phyloP scores from a whole-genome alignment of 2,113 vertebrate genomes.

The Amphilophus citrinellus region DNA sequence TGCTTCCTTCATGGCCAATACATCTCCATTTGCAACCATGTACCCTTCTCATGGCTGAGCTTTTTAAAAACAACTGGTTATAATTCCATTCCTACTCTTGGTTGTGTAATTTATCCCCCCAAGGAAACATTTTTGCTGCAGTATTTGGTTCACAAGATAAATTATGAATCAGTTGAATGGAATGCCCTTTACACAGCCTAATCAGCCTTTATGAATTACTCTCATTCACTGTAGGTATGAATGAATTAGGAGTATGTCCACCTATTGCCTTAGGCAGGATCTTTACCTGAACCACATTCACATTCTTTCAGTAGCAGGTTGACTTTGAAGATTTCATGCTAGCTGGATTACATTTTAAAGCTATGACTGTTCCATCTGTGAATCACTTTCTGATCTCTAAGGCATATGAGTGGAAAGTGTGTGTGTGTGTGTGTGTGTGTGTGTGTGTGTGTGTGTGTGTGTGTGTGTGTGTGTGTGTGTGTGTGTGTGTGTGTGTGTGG shows the following conservation, averaged over 20 bases:
- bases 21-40: neutral
- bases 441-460: neutral
- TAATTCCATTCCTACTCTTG: neutral
- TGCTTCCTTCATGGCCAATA: neutral
- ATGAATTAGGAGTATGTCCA: constrained; percentile 35
- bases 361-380: constrained; percentile 37
- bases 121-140: neutral
- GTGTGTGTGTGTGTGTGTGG: neutral
- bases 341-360: constrained; percentile 49
- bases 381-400: constrained; percentile 37
- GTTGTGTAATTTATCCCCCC: constrained; percentile 3
- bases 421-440: neutral
- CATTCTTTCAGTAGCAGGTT: neutral
- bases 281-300: neutral
- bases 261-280: constrained; percentile 19
- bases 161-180: constrained; percentile 32
- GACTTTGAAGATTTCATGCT: constrained; percentile 50
- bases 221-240: constrained; percentile 12
- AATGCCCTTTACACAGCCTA: constrained; percentile 6
- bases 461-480: neutral
- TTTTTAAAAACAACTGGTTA: neutral
- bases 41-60: neutral
- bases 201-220: constrained; percentile 27
- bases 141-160: constrained; percentile 30
- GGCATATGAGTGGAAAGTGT: constrained; percentile 3